Percentiles rank a stretch among this genome's conserved stretches.
Evolutionary conservation across 2,797 vertebrate genomes (phyloP).

Genomic region (Cygnus olor): DNA sequence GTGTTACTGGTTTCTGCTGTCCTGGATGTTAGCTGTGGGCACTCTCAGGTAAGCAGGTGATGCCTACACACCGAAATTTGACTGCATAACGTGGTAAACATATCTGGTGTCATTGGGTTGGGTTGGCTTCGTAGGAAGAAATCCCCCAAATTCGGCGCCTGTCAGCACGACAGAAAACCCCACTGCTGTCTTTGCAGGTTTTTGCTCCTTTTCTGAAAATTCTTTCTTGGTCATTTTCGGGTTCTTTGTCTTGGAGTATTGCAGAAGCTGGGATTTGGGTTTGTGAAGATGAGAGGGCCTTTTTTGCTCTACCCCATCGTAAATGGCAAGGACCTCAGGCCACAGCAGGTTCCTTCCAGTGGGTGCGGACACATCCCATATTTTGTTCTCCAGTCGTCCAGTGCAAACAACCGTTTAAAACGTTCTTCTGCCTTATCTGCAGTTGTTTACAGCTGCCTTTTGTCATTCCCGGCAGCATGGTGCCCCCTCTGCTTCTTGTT

Average conservation of each 20-base stretch:
- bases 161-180: neutral
- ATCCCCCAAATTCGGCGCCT: neutral
- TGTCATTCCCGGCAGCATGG: constrained; percentile 54
- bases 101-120: neutral
- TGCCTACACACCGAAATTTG: neutral
- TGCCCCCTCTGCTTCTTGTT: constrained; percentile 14
- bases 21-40: neutral
- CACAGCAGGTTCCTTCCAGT: neutral
- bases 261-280: neutral
- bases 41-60: neutral
- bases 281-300: neutral
- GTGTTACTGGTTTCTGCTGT: neutral
- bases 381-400: neutral
- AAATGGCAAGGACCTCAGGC: neutral
- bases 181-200: neutral
- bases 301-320: neutral
- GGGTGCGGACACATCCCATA: neutral
- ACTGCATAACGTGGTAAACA: neutral
- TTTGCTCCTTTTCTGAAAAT: neutral
- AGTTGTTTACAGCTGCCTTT: constrained; percentile 28
- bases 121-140: neutral
- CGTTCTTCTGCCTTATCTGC: constrained; percentile 49
- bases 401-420: neutral
- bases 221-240: neutral
- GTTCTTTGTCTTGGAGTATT: neutral